These are phyloP conservation scores for Gephyroberyx darwinii DNA, from an alignment of 2,797 vertebrate species.

Conservation along the genomic window DNA sequence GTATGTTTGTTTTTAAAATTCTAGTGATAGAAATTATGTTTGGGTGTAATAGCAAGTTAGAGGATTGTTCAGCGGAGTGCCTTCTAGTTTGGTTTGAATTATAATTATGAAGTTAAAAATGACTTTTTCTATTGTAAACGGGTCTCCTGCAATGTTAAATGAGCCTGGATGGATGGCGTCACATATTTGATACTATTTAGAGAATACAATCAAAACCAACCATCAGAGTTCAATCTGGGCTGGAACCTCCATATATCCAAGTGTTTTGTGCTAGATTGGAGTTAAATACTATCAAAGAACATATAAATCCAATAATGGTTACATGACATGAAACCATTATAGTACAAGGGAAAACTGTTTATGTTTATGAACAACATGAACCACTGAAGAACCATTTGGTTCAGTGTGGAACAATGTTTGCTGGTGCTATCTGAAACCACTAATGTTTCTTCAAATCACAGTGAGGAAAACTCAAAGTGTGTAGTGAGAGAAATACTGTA, in stretches of 20 bases:
- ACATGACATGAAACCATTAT: background rate
- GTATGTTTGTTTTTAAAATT: no score
- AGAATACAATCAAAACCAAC: background rate
- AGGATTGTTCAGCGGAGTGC: no score
- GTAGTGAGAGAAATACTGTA: constrained; percentile 30
- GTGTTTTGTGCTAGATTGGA: background rate
- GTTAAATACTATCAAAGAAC: background rate
- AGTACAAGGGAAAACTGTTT: background rate
- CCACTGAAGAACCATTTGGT: background rate
- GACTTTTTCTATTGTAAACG: background rate
- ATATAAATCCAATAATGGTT: background rate
- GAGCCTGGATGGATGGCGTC: no score
- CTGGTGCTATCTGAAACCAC: background rate
- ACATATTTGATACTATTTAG: background rate
- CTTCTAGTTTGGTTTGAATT: no score
- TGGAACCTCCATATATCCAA: background rate
- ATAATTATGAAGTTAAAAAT: no score
- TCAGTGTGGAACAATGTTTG: background rate
- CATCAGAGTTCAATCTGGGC: background rate
- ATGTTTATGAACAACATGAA: background rate
- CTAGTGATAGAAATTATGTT: no score
- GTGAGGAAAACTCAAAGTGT: constrained; percentile 14
- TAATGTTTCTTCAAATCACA: constrained; percentile 8
- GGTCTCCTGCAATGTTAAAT: no score
- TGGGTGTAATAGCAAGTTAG: no score